These are phyloP conservation scores for Hirtodrosophila cameraria DNA, from an alignment of 2,888 invertebrate species.

Conservation along the genomic window DNA sequence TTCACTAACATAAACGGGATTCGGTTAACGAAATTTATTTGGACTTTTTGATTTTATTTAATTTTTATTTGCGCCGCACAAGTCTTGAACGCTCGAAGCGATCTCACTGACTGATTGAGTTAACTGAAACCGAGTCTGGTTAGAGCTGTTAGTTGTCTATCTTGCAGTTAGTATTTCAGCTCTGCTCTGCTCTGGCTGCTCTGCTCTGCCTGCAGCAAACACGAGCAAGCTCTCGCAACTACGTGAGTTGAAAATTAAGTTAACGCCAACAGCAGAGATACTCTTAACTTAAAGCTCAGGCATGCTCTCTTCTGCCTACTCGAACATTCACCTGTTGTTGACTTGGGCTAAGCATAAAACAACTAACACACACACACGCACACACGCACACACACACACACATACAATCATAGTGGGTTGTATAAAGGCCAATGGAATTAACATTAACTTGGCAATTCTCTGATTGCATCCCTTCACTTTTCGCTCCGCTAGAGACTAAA, in stretches of 20 bases:
- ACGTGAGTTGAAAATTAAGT: conserved; percentile 74
- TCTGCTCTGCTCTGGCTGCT: conserved; percentile 11
- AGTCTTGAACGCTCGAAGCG: conserved; percentile 61
- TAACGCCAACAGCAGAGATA: conserved; percentile 21
- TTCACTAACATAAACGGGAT: conserved; percentile 49
- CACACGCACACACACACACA: background rate
- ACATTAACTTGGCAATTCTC: conserved; percentile 38
- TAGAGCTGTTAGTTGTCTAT: conserved; percentile 51
- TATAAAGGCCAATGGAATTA: conserved; percentile 58
- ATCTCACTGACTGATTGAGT: conserved; percentile 68
- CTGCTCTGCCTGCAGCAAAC: conserved; percentile 34
- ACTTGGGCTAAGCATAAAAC: conserved; percentile 59
- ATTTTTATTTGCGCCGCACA: conserved; percentile 26
- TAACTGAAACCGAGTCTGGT: conserved; percentile 45
- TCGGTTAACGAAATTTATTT: conserved; percentile 10
- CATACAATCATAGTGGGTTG: conserved; percentile 11
- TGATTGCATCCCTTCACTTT: conserved; percentile 73
- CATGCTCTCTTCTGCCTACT: conserved; percentile 38
- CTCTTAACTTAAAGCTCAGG: conserved; percentile 44
- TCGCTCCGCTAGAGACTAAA: conserved; percentile 23
- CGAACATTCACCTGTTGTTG: conserved; percentile 69
- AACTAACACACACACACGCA: conserved; percentile 9
- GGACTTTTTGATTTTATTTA: background rate
- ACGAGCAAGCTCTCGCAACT: conserved; percentile 35
- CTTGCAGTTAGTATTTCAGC: conserved; percentile 51